A percentile compares a stretch with the other conserved stretches of the same genome.
Conservation (phyloP, 2,113 vertebrate genomes). For the Cyprinodon tularosa region DNA sequence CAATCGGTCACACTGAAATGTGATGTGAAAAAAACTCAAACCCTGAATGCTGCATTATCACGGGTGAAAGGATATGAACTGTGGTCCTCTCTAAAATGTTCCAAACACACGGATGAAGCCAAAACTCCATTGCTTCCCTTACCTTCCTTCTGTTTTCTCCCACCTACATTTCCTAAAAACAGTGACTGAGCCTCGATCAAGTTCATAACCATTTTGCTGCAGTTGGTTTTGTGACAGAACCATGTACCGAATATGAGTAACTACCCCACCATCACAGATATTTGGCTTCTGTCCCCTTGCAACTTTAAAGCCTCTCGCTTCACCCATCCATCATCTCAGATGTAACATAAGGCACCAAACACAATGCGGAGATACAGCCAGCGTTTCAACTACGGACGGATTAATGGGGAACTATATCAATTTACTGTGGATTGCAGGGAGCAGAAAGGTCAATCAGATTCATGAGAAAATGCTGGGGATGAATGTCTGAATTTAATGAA, state of each 20-base stretch:
- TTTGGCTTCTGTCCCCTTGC: slow-evolving; percentile 35
- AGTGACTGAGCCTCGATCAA: slow-evolving; percentile 45
- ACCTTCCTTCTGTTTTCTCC: background rate
- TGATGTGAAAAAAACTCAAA: slow-evolving; percentile 29
- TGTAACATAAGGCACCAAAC: slow-evolving; percentile 58
- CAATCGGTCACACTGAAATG: slow-evolving; percentile 40
- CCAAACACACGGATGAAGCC: background rate
- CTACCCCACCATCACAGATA: slow-evolving; percentile 36
- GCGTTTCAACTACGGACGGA: slow-evolving; percentile 40
- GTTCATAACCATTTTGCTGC: slow-evolving; percentile 59
- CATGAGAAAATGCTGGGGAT: slow-evolving; percentile 66
- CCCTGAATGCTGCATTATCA: slow-evolving; percentile 14
- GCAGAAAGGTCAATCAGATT: slow-evolving; percentile 78
- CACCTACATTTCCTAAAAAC: slow-evolving; percentile 34
- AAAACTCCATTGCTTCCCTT: background rate
- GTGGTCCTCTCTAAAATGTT: slow-evolving; percentile 10
- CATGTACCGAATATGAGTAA: slow-evolving; percentile 50
- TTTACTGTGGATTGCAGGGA: slow-evolving; percentile 57
- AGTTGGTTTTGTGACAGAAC: slow-evolving; percentile 56
- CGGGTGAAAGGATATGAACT: slow-evolving; percentile 11
- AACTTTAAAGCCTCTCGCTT: slow-evolving; percentile 23
- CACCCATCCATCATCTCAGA: slow-evolving; percentile 41
- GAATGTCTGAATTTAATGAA: slow-evolving; percentile 62
- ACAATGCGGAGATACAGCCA: slow-evolving; percentile 28
- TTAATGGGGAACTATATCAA: slow-evolving; percentile 60